phyloP scores from a whole-genome alignment of 2,113 vertebrate genomes.

The Ceyx cyanopectus region DNA sequence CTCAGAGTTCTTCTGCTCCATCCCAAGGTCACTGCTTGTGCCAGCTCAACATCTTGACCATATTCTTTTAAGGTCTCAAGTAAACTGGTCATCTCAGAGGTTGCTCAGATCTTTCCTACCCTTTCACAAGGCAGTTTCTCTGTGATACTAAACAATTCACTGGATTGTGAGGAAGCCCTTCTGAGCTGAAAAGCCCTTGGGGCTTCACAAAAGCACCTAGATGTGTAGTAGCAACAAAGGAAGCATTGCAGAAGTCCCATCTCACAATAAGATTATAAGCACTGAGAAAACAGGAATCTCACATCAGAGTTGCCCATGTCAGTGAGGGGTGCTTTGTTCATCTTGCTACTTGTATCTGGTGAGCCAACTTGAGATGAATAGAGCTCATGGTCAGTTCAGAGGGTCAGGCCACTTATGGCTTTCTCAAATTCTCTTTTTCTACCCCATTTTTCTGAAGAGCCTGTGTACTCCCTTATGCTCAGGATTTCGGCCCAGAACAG shows the following conservation, averaged over 20 bases:
- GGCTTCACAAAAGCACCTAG: not conserved
- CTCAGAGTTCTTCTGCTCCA: not conserved
- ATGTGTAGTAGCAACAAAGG: not conserved
- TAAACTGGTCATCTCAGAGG: not conserved
- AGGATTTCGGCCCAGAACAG: not conserved
- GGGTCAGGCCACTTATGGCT: not conserved
- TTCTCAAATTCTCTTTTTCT: not conserved
- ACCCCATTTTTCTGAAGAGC: not conserved
- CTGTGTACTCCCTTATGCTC: not conserved
- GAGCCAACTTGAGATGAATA: not conserved
- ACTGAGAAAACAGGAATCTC: not conserved
- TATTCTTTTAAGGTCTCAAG: not conserved
- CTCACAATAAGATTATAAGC: not conserved
- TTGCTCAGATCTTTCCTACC: not conserved
- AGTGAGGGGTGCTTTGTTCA: not conserved
- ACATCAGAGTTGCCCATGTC: not conserved
- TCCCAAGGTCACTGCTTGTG: not conserved
- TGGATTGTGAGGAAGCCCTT: not conserved
- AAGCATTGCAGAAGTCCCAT: not conserved
- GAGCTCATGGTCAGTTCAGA: not conserved
- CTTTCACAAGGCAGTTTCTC: not conserved
- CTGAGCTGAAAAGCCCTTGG: not conserved
- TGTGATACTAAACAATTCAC: not conserved
- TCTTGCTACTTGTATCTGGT: not conserved
- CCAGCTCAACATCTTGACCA: not conserved